Base-by-base conservation (phyloP, 2,888 invertebrate genomes). In the Torymus auratus region DNA sequence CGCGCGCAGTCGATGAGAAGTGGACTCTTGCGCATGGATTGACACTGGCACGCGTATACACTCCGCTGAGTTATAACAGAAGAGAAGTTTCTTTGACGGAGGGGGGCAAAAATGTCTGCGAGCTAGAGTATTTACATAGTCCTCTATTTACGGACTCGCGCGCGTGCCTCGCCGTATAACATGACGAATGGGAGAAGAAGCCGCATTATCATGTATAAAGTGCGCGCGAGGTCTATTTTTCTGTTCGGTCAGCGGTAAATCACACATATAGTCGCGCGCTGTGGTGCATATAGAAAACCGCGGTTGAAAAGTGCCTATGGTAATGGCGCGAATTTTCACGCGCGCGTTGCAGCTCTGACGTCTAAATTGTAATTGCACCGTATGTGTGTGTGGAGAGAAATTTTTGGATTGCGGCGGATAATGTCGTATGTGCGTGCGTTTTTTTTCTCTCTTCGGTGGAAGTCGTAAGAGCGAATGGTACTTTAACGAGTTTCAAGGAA, bases 61-160 rank as follows among this genome's bases (percentile, higher is more conserved):
- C 50, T 41, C 2, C 0, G 17, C 28, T 67, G 58, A 67, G 74
- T 75, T 60, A 75, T 58, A 55, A 61, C 60, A 41, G 41, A 41
- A 41, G 41, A 1, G 7, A 41, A 41, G 41, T 5, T 41, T 41
- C 41, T 41, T 41, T 10, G 0, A n/a, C n/a, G n/a, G n/a, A n/a
- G 5, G 1, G 52, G 10, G 28, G 20, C 23, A 74, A 56, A 62
- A 62, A 58, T 10, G 7, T 7, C 1, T 41, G 41, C 5, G 41
- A 41, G 41, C 41, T 41, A 4, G 58, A 65, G 64, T 65, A 75
- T 76, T 76, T 76, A 76, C 69, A 76, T 69, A 76, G 74, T 61
- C 61, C 13, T 62, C 77, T 77, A 23, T 77, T 77, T 77, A 77
- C 70, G 77, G 62, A 77, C 64, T 64, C 56, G 73, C 15, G 69